A percentile compares a stretch with the other conserved stretches of the same genome.
These are phyloP conservation scores for Rhinogobio ventralis DNA, from an alignment of 2,797 vertebrate species.

Conservation along the genomic window DNA sequence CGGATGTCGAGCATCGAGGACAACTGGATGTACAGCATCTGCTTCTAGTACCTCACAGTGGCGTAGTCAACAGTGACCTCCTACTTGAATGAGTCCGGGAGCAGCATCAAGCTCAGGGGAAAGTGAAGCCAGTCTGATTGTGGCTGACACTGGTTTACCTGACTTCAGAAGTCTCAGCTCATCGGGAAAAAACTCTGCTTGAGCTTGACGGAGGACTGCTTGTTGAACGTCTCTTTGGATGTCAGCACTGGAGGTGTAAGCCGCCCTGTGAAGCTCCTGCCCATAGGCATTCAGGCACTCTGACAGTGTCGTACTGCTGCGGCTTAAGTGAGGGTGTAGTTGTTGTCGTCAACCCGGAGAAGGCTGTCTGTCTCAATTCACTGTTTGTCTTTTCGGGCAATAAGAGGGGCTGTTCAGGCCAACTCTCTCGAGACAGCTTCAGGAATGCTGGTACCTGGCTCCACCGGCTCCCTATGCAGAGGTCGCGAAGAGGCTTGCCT, in stretches of 20 bases:
- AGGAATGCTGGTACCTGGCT: background rate
- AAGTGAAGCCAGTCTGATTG: background rate
- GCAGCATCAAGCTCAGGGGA: background rate
- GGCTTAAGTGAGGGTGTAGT: no score
- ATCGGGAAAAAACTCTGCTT: background rate
- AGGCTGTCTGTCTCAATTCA: no score
- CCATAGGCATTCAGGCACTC: background rate
- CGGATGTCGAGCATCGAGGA: background rate
- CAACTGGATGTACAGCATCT: background rate
- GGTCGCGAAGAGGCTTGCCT: background rate
- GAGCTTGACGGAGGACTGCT: background rate
- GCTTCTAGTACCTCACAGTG: background rate
- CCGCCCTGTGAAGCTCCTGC: background rate
- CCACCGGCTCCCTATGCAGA: background rate
- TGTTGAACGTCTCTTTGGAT: background rate
- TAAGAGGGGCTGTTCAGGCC: background rate
- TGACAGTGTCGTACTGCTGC: no score
- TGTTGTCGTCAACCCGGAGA: no score
- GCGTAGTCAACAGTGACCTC: no score
- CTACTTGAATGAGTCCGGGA: background rate
- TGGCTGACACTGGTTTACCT: background rate
- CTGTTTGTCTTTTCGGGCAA: no score
- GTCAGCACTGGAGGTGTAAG: background rate
- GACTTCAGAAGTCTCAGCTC: background rate
- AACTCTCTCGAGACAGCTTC: background rate